Evolutionary conservation across 2,888 invertebrate species (phyloP), one percentile per base, ranked within the genome.

Genomic region (Invenusta paracnida): DNA sequence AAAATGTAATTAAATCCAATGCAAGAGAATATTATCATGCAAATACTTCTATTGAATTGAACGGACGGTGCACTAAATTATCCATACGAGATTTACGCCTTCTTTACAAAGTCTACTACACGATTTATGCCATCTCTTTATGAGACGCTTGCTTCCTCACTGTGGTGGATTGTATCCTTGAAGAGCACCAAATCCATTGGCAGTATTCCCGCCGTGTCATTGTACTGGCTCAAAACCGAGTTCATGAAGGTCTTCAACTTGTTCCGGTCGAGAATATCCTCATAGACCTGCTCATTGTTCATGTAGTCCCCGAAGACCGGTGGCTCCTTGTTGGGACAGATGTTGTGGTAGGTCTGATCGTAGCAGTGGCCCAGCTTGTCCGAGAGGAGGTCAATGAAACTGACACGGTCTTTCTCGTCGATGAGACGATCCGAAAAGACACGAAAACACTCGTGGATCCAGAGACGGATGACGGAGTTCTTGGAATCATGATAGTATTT

Each of bases 371-470:
- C 95, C 79, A 96, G 92, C 89, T 94, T 94, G 48, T 94, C 94
- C 84, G 94, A 93, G 87, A 96, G 92, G 88, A 94, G 93, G 85
- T 92, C 92, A 88, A 94, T 91, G 91, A 96, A 96, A 94, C 95
- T 95, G 81, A 94, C 94, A 82, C 94, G 93, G 90, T 96, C 96
- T 66, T 94, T 94, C 89, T 86, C 94, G 90, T 96, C 95, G 0
- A 95, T 94, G 0, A 96, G 93, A 1, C 96, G 93, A 90, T 96
- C 96, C 88, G 93, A 93, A 90, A 96, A 96, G 0, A 96, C 96
- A 84, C 96, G 25, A 89, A 94, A 95, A 87, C 94, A 94, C 90
- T 96, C 96, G 91, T 96, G 95, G 85, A 95, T 93, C 96, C 96
- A 96, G 17, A 96, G 92, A 29, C 95, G 93, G 0, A 95, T 92